Conservation (phyloP, 2,888 invertebrate genomes). For the Alloplasta piceator region DNA sequence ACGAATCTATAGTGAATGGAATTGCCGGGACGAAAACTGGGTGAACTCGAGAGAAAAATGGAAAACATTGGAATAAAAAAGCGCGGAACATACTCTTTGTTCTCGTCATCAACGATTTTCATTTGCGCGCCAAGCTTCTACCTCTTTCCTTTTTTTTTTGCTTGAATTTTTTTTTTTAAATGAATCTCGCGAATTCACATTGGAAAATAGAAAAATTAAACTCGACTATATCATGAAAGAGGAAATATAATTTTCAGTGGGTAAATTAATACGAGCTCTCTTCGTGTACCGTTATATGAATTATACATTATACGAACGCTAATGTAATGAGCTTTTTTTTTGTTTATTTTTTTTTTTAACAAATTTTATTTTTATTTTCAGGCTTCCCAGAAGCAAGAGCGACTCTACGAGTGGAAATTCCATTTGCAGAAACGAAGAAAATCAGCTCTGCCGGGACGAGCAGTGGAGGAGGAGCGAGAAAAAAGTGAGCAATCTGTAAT, state of each 20-base stretch:
- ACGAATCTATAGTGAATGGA: neutral
- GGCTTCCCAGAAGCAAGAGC: conserved; percentile 56
- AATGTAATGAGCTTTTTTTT: neutral
- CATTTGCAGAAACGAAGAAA: conserved; percentile 61
- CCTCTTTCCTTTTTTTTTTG: no score
- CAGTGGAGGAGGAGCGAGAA: conserved; percentile 50
- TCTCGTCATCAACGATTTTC: neutral
- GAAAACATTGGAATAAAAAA: neutral
- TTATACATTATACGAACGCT: neutral
- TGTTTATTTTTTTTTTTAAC: neutral
- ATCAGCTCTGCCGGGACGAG: conserved; percentile 54
- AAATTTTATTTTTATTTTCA: conserved; percentile 26
- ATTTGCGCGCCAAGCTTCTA: neutral
- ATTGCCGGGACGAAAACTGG: neutral
- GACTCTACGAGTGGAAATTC: conserved; percentile 41
- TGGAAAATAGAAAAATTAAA: neutral
- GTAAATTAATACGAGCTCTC: neutral
- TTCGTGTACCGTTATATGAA: no score
- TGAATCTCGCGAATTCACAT: neutral
- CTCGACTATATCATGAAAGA: neutral
- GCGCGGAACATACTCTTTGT: neutral
- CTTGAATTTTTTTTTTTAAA: no score
- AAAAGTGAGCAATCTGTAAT: conserved; percentile 54
- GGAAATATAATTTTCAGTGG: neutral
- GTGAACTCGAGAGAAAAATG: neutral